Conservation (phyloP, 1,140 invertebrate species). For the Geopemphigus sp. region DNA sequence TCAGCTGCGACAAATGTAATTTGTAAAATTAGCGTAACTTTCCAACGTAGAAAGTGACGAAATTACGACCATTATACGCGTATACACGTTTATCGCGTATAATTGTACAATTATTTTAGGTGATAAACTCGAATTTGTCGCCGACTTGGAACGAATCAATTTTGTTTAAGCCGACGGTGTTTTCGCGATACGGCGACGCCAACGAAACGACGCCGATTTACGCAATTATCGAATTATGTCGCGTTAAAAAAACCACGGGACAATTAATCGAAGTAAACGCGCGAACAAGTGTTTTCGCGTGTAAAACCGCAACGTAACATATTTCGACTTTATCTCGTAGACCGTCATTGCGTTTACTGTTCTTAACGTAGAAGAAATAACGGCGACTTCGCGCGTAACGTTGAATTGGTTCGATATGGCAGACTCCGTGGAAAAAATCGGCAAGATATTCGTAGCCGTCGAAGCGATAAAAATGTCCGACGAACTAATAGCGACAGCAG, state of each 20-base stretch:
- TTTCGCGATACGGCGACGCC: neutral
- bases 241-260: neutral
- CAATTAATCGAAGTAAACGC: conserved; percentile 14
- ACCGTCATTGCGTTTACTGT: neutral
- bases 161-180: neutral
- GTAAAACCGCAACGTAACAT: neutral
- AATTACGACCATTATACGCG: neutral
- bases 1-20: conserved; percentile 19
- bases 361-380: neutral
- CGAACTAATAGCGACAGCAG: neutral
- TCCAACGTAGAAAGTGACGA: neutral
- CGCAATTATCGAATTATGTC: conserved; percentile 10
- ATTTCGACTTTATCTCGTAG: neutral
- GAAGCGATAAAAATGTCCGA: neutral
- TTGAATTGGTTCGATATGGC: neutral
- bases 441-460: neutral
- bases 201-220: neutral
- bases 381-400: neutral
- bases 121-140: neutral
- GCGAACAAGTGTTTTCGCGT: neutral
- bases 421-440: neutral
- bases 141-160: conserved; percentile 8
- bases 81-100: neutral
- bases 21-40: neutral
- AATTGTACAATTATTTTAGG: conserved; percentile 6